A percentile compares a stretch with the other conserved stretches of the same genome.
Evolutionary conservation across 2,888 invertebrate species (phyloP).

Genomic region (Papilio demoleus): DNA sequence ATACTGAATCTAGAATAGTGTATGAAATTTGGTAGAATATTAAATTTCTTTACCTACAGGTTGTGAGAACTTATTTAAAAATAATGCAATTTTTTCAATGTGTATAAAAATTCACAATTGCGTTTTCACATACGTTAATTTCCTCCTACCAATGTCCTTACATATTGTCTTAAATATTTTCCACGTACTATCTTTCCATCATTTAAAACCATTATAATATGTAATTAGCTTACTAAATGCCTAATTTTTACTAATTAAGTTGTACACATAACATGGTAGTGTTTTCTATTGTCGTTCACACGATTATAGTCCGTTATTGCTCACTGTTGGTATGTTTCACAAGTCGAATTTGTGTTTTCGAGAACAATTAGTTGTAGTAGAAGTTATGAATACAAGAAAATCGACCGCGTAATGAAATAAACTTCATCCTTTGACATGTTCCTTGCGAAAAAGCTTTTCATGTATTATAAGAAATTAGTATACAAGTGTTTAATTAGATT

Average conservation of each 20-base stretch:
- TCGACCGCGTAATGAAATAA: slow-evolving; percentile 33
- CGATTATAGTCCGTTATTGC: slow-evolving; percentile 31
- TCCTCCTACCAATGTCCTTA: slow-evolving; percentile 5
- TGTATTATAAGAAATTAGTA: too few species aligned
- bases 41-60: too few species aligned
- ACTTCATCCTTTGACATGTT: slow-evolving; percentile 31
- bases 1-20: too few species aligned
- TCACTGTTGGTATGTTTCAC: slow-evolving; percentile 27
- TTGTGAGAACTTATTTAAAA: not conserved
- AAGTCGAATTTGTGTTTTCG: slow-evolving; percentile 33
- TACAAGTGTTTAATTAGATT: too few species aligned
- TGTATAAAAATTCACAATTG: slow-evolving; percentile 15
- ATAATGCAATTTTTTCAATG: slow-evolving; percentile 7
- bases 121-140: slow-evolving; percentile 31
- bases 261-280: slow-evolving; percentile 28
- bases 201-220: slow-evolving; percentile 30
- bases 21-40: too few species aligned
- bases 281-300: slow-evolving; percentile 37
- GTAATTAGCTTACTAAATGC: slow-evolving; percentile 41
- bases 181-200: slow-evolving; percentile 35
- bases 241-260: slow-evolving; percentile 40
- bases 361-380: slow-evolving; percentile 33
- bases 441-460: too few species aligned
- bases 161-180: slow-evolving; percentile 29
- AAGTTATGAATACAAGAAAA: slow-evolving; percentile 22